Base-by-base conservation (phyloP, 2,888 invertebrate species). In the Ophraella communa region DNA sequence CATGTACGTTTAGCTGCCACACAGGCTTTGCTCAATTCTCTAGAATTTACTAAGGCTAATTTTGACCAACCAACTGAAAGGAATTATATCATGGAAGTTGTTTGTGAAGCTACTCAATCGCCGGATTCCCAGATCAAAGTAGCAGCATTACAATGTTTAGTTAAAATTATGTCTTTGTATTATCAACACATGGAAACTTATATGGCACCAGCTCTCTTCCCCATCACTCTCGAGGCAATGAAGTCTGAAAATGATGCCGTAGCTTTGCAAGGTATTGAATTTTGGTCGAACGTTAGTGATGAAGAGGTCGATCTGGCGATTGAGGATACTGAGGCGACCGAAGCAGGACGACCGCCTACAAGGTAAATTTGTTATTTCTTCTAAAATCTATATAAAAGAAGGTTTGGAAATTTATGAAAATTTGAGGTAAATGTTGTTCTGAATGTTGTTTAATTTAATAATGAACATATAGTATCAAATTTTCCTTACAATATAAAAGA, bases 241-340 rank as follows among this genome's bases (percentile, higher is more conserved):
- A 96, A 96, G 81, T 95, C 95, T 17, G 95, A 96, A 69, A 89
- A 93, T 71, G 97, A 98, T 84, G 97, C 98, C 74, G 93, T 99
- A 58, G 92, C 96, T 17, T 87, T 98, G 62, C 98, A 98, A 85
- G 99, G 99, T 72, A 98, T 99, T 80, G 99, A 99, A 83, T 99
- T 99, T 84, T 99, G 99, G 99, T 98, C 98, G 3, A 98, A 97
- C 77, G 98, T 99, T 0, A 97, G 98, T 78, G 99, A 99, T 83
- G 99, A 98, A 84, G 99, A 99, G 84, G 95, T 98, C 33, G 98
- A 98, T 83, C 85, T 98, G 71, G 89, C 93, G 1, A 93, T 97
- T 80, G 97, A 98, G 83, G 94, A 94, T 77, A 92, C 92, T 47
- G 98, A 98, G 84, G 98, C 98, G 10, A 87, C 88, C 39, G 98